Conservation (phyloP, 2,113 vertebrate species). For the Leuciscus idus region DNA sequence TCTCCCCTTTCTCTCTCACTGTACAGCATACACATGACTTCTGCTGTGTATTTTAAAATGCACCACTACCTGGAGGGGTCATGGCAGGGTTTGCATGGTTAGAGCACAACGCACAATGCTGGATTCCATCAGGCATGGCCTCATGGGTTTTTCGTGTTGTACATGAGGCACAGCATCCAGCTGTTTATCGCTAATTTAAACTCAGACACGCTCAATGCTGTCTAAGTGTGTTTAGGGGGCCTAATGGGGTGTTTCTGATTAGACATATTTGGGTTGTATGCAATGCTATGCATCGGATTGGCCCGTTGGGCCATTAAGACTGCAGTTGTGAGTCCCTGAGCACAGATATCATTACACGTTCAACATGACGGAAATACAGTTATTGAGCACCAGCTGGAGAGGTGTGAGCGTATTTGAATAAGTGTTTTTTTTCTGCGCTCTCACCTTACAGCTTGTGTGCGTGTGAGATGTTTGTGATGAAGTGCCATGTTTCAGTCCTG, state of each 20-base stretch:
- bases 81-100: slow-evolving; percentile 35
- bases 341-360: slow-evolving; percentile 33
- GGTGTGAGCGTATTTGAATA: slow-evolving; percentile 26
- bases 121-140: slow-evolving; percentile 4
- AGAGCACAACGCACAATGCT: slow-evolving; percentile 27
- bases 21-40: slow-evolving; percentile 40
- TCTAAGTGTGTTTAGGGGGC: background rate
- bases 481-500: background rate
- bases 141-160: slow-evolving; percentile 30
- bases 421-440: background rate
- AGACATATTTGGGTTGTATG: slow-evolving; percentile 22
- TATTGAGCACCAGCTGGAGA: slow-evolving; percentile 20
- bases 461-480: background rate
- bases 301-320: slow-evolving; percentile 31
- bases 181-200: slow-evolving; percentile 44
- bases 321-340: slow-evolving; percentile 29
- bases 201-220: slow-evolving; percentile 24
- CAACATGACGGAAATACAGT: slow-evolving; percentile 13
- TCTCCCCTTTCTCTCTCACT: slow-evolving; percentile 39
- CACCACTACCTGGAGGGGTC: slow-evolving; percentile 57
- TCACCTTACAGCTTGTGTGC: slow-evolving; percentile 7
- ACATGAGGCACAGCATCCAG: slow-evolving; percentile 15
- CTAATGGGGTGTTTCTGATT: slow-evolving; percentile 37
- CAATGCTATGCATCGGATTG: slow-evolving; percentile 7
- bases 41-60: slow-evolving; percentile 48